Evolutionary conservation across 2,888 invertebrate genomes (phyloP), one percentile per base, ranked within the genome.

Genomic region (Tenthredo livida): DNA sequence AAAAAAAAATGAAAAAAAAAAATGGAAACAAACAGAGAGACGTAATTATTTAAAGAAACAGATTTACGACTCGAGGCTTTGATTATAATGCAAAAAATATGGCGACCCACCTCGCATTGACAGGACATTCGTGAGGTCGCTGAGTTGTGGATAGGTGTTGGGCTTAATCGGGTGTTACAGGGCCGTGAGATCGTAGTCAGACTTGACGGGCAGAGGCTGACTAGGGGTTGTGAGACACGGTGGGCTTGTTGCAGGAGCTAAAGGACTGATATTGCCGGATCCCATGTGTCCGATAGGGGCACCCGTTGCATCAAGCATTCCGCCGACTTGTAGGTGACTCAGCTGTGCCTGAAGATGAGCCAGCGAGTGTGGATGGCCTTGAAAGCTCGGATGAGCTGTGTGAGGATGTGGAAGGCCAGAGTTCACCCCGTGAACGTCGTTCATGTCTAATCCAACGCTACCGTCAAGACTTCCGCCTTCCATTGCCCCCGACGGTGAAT

Each of bases 141-240:
- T 83, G 50, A 83, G 83, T 29, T 70, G 83, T n/a, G 83, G 70
- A 83, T 67, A 50, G 29, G 25, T 47, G 83, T 25, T 70, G 70
- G 43, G 15, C 33, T 83, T 83, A 29, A 84, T 85, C 88, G 89
- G 90, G 89, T 93, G 94, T 95, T 96, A 96, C 93, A 96, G 95
- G 84, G 97, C 96, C 93, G 97, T 98, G 91, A 98, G 95, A 93
- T 97, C 98, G 93, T 98, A 98, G 94, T 98, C 97, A 89, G 97
- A 97, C 94, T 97, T 97, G 91, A 97, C 97, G 87, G 96, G 94
- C 88, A 95, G 95, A 88, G 90, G 89, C 84, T 87, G 87, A 1
- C 90, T 89, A 40, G 90, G 87, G n/a, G 91, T 86, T 6, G 91
- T 87, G 58, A 91, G 85, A 73, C 91, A 92, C 7, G 92, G 90